Base-by-base conservation (phyloP, 1,140 invertebrate species). In the Arctopsyche grandis region DNA sequence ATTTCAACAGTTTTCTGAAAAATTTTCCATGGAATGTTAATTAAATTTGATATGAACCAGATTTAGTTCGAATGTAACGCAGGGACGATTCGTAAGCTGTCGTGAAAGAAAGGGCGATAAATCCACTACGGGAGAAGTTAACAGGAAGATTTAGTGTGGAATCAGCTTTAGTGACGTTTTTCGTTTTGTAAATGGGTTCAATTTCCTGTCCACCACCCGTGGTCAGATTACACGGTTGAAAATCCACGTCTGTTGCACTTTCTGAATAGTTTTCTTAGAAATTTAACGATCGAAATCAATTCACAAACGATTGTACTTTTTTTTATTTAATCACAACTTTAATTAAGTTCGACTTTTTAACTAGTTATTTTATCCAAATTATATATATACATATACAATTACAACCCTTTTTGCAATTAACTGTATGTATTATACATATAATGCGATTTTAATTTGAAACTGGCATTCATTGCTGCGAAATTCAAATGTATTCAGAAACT, bases 101-200 rank as follows among this genome's bases (percentile, higher is more conserved):
- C 48, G 19, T 26, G 21, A 66, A 66, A 66, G 21, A 66, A 66
- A 29, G 26, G 63, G 24, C 63, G 12, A 66, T 66, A 66, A 66
- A 66, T 66, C 26, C 63, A 29, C 14, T 14, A 5, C 63, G 63
- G 63, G 21, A 24, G 63, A 66, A 66, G 21, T 22, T 22, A 29
- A 29, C 63, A 26, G 63, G 1, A 66, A 66, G 63, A 66, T 66
- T 66, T 66, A 66, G 63, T 66, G 63, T 26, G 21, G 63, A 66
- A 26, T 66, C 63, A 29, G 63, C 63, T 22, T 66, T 22, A 22
- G 43, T 76, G 44, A 63, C 74, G 52, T 63, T 48, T 76, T 63
- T 24, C 21, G 74, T 63, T 63, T 52, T 76, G 74, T 76, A 76
- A 76, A 76, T 76, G 74, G 74, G 52, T 56, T 76, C 74, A 76